Percentiles rank a stretch among this genome's conserved stretches.
Evolutionary conservation across 2,113 vertebrate species (phyloP).

Genomic region (Manacus vitellinus): DNA sequence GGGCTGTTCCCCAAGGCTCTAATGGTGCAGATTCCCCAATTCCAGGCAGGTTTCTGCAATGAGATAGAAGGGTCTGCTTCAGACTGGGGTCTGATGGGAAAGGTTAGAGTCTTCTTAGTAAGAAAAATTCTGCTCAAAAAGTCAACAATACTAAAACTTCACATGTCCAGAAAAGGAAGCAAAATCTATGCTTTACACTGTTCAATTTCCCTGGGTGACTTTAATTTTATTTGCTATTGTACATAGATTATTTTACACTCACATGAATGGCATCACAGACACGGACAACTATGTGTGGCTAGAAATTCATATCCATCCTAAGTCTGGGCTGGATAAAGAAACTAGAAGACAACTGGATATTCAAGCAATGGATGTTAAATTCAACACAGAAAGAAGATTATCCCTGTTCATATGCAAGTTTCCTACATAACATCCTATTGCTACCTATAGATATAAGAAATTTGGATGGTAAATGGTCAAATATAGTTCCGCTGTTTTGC

Average conservation of each 20-base stretch:
- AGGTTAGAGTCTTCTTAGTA: background rate
- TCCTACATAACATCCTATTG: background rate
- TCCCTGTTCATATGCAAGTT: background rate
- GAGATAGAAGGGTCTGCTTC: background rate
- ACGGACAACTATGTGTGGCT: background rate
- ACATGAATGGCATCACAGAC: background rate
- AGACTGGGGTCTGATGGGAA: background rate
- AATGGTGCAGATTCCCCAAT: rapidly evolving
- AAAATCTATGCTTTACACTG: background rate
- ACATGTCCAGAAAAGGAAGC: background rate
- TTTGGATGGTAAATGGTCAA: background rate
- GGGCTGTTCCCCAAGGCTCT: background rate
- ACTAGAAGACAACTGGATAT: background rate
- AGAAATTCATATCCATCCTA: background rate
- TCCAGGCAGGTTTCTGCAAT: background rate
- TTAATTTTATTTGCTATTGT: background rate
- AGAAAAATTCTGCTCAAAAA: background rate
- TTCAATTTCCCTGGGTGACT: background rate
- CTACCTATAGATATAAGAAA: background rate
- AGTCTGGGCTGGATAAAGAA: background rate
- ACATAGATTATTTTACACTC: background rate
- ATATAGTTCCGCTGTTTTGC: background rate
- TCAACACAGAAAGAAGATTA: background rate
- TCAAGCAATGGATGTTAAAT: background rate
- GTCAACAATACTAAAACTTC: background rate